Base-by-base conservation (phyloP, 2,797 vertebrate species). In the Fringilla coelebs region DNA sequence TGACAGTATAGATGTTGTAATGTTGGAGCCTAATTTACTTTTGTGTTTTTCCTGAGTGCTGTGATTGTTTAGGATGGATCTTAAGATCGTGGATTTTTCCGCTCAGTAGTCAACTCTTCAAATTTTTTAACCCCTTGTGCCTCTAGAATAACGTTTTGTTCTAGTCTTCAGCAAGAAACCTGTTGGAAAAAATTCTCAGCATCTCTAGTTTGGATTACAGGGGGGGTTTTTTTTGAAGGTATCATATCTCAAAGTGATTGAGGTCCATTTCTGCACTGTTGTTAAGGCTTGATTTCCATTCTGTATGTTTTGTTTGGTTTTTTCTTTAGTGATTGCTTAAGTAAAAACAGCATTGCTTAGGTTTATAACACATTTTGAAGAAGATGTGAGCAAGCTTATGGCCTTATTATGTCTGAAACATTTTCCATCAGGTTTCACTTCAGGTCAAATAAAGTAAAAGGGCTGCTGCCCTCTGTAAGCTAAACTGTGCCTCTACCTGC, bases 371-470 rank as follows among this genome's bases (percentile, higher is more conserved):
- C 73, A 82, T 77, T 88, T 58, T 78, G 45, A 89, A 85, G 60
- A 82, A 81, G 63, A 95, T 45, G 11, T 29, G 61, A 86, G 45
- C 61, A 62, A 91, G 70, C 81, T 95, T 89, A 86, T 94, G 94
- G 45, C 90, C 90, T 96, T 95, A 93, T 94, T 97, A 92, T 72
- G 90, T 95, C 94, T 95, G 67, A 96, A 96, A 85, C 14, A 40
- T 90, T 97, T 95, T 96, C 54, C 41, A 49, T 96, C 94, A 93
- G n/a, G 19, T 81, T 93, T 93, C 63, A 80, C 34, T 88, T 95
- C 77, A 78, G 93, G 75, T 93, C 83, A 82, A 93, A 68, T 68
- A 80, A 89, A 79, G n/a, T 65, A 67, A 94, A 94, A 93, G 52
- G 65, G 31, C 41, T 84, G 6, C 45, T 91, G 65, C 34, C 70